Evolutionary conservation across 2,113 vertebrate genomes (phyloP).

Genomic region (Nematolebias whitei): DNA sequence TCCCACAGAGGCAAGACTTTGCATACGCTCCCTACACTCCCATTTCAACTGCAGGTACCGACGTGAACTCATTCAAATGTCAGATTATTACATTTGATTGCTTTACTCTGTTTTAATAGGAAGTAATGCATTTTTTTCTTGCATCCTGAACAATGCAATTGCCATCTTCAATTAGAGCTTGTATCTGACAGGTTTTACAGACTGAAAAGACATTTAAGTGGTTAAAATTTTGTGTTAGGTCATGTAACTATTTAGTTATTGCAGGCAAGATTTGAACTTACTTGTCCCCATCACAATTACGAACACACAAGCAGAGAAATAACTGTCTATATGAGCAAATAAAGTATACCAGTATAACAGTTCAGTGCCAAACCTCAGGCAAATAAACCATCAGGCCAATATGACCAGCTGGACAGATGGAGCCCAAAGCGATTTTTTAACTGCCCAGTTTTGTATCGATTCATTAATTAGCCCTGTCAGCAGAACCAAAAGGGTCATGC

Average conservation of each 20-base stretch:
- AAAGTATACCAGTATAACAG: constrained; percentile 19
- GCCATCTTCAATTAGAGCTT: constrained; percentile 23
- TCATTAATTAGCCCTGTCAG: constrained; percentile 64
- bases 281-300: constrained; percentile 2
- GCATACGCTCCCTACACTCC: constrained; percentile 50
- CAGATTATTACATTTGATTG: constrained; percentile 34
- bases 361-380: constrained; percentile 35
- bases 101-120: not conserved
- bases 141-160: constrained; percentile 14
- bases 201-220: constrained; percentile 12
- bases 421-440: constrained; percentile 49
- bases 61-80: constrained; percentile 41
- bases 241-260: constrained; percentile 5
- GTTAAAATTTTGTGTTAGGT: constrained; percentile 20
- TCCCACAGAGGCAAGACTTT: constrained; percentile 53
- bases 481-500: constrained; percentile 41
- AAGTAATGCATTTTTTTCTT: constrained; percentile 17
- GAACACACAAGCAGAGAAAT: not conserved
- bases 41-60: constrained; percentile 52
- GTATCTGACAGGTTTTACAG: constrained; percentile 21
- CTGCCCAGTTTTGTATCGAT: constrained; percentile 51
- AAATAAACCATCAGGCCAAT: constrained; percentile 49
- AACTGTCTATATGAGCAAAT: not conserved
- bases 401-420: constrained; percentile 63
- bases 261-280: not conserved